Conservation (phyloP, 2,888 invertebrate genomes). For the Callimorpha dominula region DNA sequence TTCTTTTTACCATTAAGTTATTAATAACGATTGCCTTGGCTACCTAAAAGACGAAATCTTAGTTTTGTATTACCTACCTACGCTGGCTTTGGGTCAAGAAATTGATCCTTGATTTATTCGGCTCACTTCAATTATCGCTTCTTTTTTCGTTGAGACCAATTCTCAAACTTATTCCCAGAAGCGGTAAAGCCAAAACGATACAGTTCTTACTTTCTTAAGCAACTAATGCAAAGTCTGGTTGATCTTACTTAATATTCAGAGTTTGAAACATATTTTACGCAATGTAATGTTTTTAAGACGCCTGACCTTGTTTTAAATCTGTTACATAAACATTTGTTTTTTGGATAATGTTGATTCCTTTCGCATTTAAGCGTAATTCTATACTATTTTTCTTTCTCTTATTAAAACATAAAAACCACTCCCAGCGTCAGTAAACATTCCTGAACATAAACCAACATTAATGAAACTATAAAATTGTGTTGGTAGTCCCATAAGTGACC, state of each 20-base stretch:
- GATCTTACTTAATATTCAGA: conserved; percentile 27
- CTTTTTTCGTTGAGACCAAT: neutral
- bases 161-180: conserved; percentile 4
- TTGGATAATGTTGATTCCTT: neutral
- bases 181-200: conserved; percentile 12
- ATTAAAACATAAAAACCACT: neutral
- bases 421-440: too few relatives aligned
- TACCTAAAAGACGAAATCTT: too few relatives aligned
- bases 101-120: too few relatives aligned
- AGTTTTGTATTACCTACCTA: too few relatives aligned
- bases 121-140: neutral
- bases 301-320: neutral
- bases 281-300: conserved; percentile 4
- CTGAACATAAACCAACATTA: too few relatives aligned
- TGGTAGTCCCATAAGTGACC: too few relatives aligned
- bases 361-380: neutral
- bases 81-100: too few relatives aligned
- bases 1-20: too few relatives aligned
- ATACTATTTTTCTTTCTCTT: neutral
- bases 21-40: too few relatives aligned
- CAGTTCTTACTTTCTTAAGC: conserved; percentile 9
- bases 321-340: conserved; percentile 11
- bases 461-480: too few relatives aligned
- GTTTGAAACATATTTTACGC: conserved; percentile 9
- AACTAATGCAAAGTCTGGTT: conserved; percentile 23